A percentile compares a stretch with the other conserved stretches of the same genome.
These are phyloP conservation scores for Halcyon leucocephala DNA, from an alignment of 2,797 vertebrate species.

Conservation along the genomic window DNA sequence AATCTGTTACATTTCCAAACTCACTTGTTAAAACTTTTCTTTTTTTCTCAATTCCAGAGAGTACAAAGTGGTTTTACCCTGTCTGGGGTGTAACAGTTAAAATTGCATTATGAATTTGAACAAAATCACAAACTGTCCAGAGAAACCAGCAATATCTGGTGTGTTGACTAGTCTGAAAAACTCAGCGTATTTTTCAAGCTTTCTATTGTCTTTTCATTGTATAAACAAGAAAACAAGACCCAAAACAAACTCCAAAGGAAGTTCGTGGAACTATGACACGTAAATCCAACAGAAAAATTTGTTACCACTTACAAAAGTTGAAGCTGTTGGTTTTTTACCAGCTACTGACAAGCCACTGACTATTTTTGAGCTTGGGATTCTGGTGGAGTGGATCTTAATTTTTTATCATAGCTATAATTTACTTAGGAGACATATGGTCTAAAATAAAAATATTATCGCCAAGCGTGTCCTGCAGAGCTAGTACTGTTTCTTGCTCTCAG, in stretches of 20 bases:
- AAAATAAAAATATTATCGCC: background rate
- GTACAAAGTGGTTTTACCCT: background rate
- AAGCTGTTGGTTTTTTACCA: background rate
- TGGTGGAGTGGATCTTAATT: background rate
- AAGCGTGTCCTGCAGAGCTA: background rate
- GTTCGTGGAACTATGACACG: background rate
- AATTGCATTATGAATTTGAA: background rate
- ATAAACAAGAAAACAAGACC: background rate
- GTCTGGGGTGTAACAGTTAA: background rate
- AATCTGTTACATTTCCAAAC: background rate
- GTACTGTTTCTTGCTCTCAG: background rate
- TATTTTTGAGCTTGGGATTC: background rate
- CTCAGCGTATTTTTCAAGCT: background rate
- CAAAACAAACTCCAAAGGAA: background rate
- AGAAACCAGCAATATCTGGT: background rate
- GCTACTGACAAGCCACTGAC: background rate
- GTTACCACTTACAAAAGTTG: background rate
- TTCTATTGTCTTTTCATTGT: background rate
- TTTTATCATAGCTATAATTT: background rate
- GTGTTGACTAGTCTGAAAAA: background rate
- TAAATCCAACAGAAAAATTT: background rate
- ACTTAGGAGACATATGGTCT: background rate
- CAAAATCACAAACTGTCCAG: background rate
- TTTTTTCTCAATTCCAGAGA: background rate
- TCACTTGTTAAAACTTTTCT: background rate